Percentiles rank a stretch among this genome's conserved stretches.
These are phyloP conservation scores for Helostoma temminkii DNA, from an alignment of 2,797 vertebrate species.

Conservation along the genomic window DNA sequence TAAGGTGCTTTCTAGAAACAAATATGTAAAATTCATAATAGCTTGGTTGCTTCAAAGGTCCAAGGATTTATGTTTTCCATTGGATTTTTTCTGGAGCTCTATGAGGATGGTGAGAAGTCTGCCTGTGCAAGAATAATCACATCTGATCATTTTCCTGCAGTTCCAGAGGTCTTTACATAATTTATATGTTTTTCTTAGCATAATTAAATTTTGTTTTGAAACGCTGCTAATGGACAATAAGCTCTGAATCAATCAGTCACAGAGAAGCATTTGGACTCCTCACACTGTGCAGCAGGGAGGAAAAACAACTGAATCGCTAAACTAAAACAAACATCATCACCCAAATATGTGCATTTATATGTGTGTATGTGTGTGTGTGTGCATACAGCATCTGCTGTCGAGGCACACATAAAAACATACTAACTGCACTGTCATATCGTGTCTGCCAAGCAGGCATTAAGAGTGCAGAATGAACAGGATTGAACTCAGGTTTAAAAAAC, in stretches of 20 bases:
- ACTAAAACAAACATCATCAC: slow-evolving; percentile 47
- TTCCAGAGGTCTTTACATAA: slow-evolving; percentile 21
- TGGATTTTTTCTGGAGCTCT: not conserved
- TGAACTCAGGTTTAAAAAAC: slow-evolving; percentile 19
- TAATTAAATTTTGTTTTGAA: slow-evolving; percentile 16
- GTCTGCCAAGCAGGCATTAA: slow-evolving; percentile 47
- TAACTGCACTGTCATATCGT: too few relatives aligned
- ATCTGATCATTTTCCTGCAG: slow-evolving; percentile 25
- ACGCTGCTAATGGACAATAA: slow-evolving; percentile 30
- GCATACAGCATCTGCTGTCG: slow-evolving; percentile 15
- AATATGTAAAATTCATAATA: not conserved
- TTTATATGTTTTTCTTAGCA: slow-evolving; percentile 12
- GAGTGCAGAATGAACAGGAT: slow-evolving; percentile 43
- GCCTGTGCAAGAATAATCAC: slow-evolving; percentile 6
- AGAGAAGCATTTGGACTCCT: slow-evolving; percentile 25
- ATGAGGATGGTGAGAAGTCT: slow-evolving; percentile 2
- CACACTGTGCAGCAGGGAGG: slow-evolving; percentile 31
- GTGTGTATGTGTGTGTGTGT: slow-evolving; percentile 31
- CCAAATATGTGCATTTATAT: slow-evolving; percentile 3
- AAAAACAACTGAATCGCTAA: slow-evolving; percentile 47
- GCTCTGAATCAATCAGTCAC: slow-evolving; percentile 37
- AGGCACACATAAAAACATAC: too few relatives aligned
- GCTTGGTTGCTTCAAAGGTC: not conserved
- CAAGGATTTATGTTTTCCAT: not conserved
- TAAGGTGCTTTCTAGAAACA: not conserved